Evolutionary conservation across 2,797 vertebrate species (phyloP), one percentile per base, ranked within the genome.

Genomic region (Thalassophryne amazonica): DNA sequence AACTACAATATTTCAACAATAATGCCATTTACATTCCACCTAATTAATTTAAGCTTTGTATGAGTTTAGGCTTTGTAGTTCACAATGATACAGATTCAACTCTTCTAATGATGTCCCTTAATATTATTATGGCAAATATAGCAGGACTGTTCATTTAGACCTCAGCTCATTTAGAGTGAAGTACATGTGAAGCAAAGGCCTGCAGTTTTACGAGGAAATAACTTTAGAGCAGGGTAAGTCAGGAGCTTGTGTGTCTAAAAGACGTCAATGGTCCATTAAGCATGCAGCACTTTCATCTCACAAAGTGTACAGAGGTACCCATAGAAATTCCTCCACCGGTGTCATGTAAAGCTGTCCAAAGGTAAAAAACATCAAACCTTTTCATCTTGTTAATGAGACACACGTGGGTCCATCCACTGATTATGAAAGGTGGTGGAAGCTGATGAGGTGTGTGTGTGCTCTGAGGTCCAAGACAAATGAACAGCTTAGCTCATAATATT

Each of bases 1-100:
- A 57, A 62, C n/a, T n/a, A n/a, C n/a, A 83, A 79, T 71, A 80
- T 71, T 61, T 41, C 12, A 62, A 69, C 73, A 62, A 6, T 50
- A 19, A 51, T 60, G 66, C 68, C 75, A 82, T 78, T 85, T 63
- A 69, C 64, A 61, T 73, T 75, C 60, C 21, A 30, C 59, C 29
- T 57, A 63, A 80, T 43, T 75, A 69, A 76, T 67, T 65, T 78
- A 73, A 70, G 52, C 49, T 47, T 75, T 37, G 58, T 46, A 65
- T 73, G 59, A 61, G 52, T 74, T 40, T 19, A 16, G 23, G 21
- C n/a, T 54, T 60, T 71, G 69, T 57, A 66, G 55, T 41, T 58
- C 56, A 45, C 34, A 4, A 11, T 59, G 70, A 64, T 59, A 59
- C 65, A 55, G 52, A 7, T 18, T 31, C 37, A 47, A 35, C 32